These are phyloP conservation scores for Lichenostomus cassidix DNA, from an alignment of 2,113 vertebrate species.

Conservation along the genomic window DNA sequence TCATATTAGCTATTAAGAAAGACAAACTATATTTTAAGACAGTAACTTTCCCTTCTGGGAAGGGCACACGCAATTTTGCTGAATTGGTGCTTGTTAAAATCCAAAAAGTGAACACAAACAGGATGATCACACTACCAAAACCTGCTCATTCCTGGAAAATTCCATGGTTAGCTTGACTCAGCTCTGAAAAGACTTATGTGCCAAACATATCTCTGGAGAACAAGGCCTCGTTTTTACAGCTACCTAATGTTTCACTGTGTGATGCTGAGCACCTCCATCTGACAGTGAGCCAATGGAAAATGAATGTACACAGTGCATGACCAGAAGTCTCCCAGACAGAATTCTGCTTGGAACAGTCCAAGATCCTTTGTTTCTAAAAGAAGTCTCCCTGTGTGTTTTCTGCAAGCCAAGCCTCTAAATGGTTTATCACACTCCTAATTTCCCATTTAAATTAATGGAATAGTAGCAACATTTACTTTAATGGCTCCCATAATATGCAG, in stretches of 20 bases:
- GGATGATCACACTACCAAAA: neutral
- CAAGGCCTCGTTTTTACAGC: neutral
- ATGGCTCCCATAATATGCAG: neutral
- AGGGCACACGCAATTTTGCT: neutral
- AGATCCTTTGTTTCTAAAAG: neutral
- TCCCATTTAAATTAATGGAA: constrained; percentile 41
- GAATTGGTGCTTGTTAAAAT: neutral
- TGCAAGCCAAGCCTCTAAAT: neutral
- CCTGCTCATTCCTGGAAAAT: neutral
- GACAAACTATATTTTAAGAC: neutral
- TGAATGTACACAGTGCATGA: neutral
- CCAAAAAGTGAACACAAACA: neutral
- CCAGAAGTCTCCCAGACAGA: neutral
- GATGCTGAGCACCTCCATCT: neutral
- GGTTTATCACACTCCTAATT: constrained; percentile 1
- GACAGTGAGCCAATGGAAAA: neutral
- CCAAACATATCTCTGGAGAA: neutral
- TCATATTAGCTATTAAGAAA: neutral
- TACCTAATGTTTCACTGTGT: neutral
- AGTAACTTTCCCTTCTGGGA: neutral
- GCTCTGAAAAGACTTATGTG: neutral
- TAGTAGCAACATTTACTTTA: constrained; percentile 20
- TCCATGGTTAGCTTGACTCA: neutral
- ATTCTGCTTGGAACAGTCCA: neutral
- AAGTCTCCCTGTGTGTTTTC: neutral